Conservation (phyloP, 2,797 vertebrate genomes). For the Argentina silus region DNA sequence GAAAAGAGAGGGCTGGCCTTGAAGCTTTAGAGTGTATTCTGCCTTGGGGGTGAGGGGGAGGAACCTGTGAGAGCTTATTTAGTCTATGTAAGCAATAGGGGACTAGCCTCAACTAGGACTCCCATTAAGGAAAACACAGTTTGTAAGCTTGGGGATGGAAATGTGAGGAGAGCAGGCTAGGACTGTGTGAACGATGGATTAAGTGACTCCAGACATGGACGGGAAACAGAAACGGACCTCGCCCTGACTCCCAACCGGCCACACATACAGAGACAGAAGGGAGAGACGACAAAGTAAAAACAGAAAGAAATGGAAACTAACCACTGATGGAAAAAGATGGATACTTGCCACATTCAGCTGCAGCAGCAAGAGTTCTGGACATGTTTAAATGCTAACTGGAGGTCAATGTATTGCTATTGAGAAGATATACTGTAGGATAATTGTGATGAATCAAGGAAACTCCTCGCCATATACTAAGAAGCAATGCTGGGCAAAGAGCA, state of each 20-base stretch:
- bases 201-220: slow-evolving; percentile 15
- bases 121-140: slow-evolving; percentile 14
- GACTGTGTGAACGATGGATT: slow-evolving; percentile 18
- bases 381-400: neutral
- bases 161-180: slow-evolving; percentile 14
- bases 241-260: slow-evolving; percentile 36
- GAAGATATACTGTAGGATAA: neutral
- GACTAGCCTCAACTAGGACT: neutral
- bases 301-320: slow-evolving; percentile 35
- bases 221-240: slow-evolving; percentile 38
- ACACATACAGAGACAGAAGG: slow-evolving; percentile 26
- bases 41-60: neutral
- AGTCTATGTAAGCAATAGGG: slow-evolving; percentile 2
- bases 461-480: neutral
- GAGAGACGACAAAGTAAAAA: neutral
- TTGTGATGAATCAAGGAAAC: neutral
- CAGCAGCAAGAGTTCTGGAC: neutral
- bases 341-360: slow-evolving; percentile 6
- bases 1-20: neutral
- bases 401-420: neutral
- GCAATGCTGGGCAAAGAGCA: slow-evolving; percentile 11
- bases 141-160: neutral
- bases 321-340: neutral
- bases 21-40: neutral
- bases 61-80: neutral